phyloP scores from a whole-genome alignment of 2,797 vertebrate species.

The Enteromius anoplus region DNA sequence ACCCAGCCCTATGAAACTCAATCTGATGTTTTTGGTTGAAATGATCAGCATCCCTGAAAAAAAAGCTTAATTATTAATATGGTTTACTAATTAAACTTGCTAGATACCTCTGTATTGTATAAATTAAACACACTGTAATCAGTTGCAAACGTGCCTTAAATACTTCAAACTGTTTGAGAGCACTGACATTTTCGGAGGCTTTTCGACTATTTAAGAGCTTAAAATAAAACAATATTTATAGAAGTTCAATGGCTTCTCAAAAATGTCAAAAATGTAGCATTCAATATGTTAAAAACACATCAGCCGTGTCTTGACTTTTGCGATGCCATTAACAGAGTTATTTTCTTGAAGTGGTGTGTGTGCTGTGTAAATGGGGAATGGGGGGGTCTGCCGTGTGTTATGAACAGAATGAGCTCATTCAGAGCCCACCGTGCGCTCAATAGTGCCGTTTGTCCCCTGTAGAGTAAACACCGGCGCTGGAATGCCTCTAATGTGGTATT shows the following conservation, averaged over 20 bases:
- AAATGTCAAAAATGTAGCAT: constrained; percentile 31
- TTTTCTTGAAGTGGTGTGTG: constrained; percentile 29
- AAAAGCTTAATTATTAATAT: not conserved
- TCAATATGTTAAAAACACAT: constrained; percentile 48
- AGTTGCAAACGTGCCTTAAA: not conserved
- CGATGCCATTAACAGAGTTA: constrained; percentile 22
- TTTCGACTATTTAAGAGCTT: not conserved
- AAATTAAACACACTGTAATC: not conserved
- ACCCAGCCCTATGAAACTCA: no score
- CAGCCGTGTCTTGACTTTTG: not conserved
- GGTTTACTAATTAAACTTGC: not conserved
- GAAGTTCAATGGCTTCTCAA: constrained; percentile 26
- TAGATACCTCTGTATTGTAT: not conserved
- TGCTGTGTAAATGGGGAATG: constrained; percentile 6
- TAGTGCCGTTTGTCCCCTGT: constrained; percentile 78
- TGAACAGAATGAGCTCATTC: constrained; percentile 82
- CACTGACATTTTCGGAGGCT: not conserved
- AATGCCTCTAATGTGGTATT: constrained; percentile 79
- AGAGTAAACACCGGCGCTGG: constrained; percentile 78
- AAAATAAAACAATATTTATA: constrained; percentile 14
- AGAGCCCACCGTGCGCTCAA: constrained; percentile 74
- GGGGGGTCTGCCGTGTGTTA: constrained; percentile 37
- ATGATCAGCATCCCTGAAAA: not conserved
- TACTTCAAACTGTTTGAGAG: not conserved
- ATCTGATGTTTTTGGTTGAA: not conserved